These are phyloP conservation scores for Mormyrus iriodes DNA, from an alignment of 2,113 vertebrate genomes.

Conservation along the genomic window DNA sequence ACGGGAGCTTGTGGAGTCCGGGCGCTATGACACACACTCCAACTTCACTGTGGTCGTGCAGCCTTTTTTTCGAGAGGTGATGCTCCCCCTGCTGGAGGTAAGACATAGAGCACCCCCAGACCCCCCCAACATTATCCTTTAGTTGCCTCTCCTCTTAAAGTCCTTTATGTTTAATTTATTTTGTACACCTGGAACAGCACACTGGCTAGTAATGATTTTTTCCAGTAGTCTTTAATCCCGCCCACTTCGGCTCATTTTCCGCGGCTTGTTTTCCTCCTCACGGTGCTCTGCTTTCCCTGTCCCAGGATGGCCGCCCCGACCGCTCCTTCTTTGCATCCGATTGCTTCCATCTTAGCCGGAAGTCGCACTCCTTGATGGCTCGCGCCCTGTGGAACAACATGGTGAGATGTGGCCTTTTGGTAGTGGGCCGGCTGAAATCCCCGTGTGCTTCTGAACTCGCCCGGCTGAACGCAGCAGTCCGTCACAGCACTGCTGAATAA, in stretches of 20 bases:
- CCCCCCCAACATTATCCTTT: not conserved
- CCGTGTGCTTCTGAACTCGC: not conserved
- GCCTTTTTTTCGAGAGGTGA: slow-evolving; percentile 52
- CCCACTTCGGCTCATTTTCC: not conserved
- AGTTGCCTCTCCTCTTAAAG: not conserved
- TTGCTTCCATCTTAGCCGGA: slow-evolving; percentile 82
- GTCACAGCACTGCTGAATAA: not conserved
- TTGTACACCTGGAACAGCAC: not conserved
- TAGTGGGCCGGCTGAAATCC: not conserved
- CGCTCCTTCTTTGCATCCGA: slow-evolving; percentile 78
- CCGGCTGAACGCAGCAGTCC: not conserved
- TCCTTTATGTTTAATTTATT: not conserved
- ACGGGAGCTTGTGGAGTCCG: slow-evolving; percentile 56
- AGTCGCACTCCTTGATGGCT: slow-evolving; percentile 76
- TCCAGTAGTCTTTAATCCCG: not conserved
- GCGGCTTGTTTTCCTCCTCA: not conserved
- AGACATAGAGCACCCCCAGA: slow-evolving; percentile 24
- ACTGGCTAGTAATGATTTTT: not conserved
- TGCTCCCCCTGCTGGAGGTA: slow-evolving; percentile 47
- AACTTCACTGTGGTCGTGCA: slow-evolving; percentile 67
- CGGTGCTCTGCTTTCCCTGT: not conserved
- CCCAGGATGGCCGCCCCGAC: slow-evolving; percentile 71
- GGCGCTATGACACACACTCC: slow-evolving; percentile 50
- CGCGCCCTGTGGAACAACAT: slow-evolving; percentile 81
- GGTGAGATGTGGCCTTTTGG: slow-evolving; percentile 54